Conservation (phyloP, 2,888 invertebrate genomes). For the Emmelina monodactyla region DNA sequence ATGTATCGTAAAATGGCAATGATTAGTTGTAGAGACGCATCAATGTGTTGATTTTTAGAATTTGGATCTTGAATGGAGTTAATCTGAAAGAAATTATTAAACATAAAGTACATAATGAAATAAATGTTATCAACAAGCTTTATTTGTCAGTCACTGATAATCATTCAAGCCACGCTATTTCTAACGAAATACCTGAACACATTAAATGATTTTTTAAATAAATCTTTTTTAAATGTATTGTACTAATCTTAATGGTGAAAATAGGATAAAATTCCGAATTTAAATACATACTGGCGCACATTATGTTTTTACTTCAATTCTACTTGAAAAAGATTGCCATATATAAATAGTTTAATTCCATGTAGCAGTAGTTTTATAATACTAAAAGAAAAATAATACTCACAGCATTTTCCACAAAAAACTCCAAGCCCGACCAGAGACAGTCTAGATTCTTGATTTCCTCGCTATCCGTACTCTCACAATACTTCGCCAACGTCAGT, state of each 20-base stretch:
- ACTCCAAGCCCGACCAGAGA: slow-evolving; percentile 42
- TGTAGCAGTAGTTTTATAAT: background rate
- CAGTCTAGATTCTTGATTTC: slow-evolving; percentile 43
- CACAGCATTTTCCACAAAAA: slow-evolving; percentile 44
- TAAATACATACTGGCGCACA: no score
- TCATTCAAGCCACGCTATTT: no score
- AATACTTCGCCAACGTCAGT: slow-evolving; percentile 43
- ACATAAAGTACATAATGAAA: background rate
- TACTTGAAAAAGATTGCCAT: no score
- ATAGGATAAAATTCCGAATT: no score
- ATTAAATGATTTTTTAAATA: no score
- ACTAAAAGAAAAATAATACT: slow-evolving; percentile 22
- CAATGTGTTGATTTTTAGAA: slow-evolving; percentile 35
- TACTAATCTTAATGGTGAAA: no score
- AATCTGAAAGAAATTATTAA: slow-evolving; percentile 30
- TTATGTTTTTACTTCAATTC: no score
- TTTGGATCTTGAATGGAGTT: slow-evolving; percentile 28
- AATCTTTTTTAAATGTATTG: no score
- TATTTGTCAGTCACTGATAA: no score
- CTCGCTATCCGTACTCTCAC: slow-evolving; percentile 35
- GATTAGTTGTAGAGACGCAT: slow-evolving; percentile 37
- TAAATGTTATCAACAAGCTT: no score
- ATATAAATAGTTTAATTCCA: no score
- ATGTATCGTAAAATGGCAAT: slow-evolving; percentile 35
- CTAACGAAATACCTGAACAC: no score